These are phyloP conservation scores for Phoebastria nigripes DNA, from an alignment of 2,797 vertebrate genomes.

Conservation along the genomic window DNA sequence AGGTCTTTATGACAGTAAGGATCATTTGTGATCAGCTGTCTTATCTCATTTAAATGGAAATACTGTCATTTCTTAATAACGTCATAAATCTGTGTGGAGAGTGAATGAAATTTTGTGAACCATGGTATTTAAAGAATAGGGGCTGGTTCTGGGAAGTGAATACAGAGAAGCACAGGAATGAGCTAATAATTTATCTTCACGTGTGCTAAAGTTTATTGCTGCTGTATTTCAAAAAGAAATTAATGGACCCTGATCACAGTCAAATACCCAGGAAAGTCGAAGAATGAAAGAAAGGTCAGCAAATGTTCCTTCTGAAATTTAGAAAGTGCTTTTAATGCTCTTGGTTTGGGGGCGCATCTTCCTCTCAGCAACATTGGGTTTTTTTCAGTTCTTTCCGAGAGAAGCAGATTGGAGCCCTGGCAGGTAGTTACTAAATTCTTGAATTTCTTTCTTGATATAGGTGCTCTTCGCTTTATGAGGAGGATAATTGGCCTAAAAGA, in stretches of 20 bases:
- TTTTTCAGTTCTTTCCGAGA: not conserved
- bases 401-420: not conserved
- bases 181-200: not conserved
- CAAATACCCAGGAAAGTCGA: not conserved
- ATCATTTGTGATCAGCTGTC: not conserved
- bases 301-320: not conserved
- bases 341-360: not conserved
- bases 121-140: not conserved
- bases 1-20: not conserved
- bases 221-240: not conserved
- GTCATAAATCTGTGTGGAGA: not conserved
- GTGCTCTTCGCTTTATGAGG: constrained; percentile 97
- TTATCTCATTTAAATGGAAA: not conserved
- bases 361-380: fast-evolving
- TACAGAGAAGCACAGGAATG: not conserved
- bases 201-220: not conserved
- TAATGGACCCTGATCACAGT: not conserved
- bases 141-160: not conserved
- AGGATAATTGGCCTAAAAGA: constrained; percentile 98
- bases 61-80: not conserved
- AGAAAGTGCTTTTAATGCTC: not conserved
- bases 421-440: not conserved
- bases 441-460: constrained; percentile 63
- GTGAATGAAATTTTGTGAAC: not conserved
- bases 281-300: not conserved